phyloP scores from a whole-genome alignment of 2,797 vertebrate species.

The Emydoidea blandingii region DNA sequence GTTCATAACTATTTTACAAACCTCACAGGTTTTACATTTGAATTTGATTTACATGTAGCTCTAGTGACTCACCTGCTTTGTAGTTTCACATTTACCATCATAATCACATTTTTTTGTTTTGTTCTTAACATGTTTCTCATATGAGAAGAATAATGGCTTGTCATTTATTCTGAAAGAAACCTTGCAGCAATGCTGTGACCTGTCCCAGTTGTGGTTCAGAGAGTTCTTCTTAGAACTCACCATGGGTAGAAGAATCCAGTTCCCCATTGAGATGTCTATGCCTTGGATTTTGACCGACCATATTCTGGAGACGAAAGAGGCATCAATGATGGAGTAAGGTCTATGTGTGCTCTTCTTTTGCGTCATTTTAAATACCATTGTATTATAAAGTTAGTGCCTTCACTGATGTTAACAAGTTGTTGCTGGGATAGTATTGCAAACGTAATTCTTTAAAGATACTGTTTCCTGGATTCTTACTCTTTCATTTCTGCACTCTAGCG shows the following conservation, averaged over 20 bases:
- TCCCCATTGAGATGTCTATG: constrained; percentile 99
- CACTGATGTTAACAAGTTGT: background rate
- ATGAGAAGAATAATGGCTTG: constrained; percentile 29
- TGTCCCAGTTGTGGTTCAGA: constrained; percentile 98
- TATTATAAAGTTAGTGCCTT: background rate
- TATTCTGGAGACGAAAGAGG: constrained; percentile 96
- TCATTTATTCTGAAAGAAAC: constrained; percentile 86
- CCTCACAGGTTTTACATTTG: background rate
- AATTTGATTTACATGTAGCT: constrained; percentile 27
- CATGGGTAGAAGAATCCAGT: constrained; percentile 98
- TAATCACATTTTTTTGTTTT: constrained; percentile 23
- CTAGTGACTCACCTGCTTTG: constrained; percentile 39
- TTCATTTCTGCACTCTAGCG: background rate
- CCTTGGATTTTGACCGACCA: constrained; percentile 99
- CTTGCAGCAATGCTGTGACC: constrained; percentile 96
- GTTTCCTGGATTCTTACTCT: background rate
- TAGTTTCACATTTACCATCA: constrained; percentile 54
- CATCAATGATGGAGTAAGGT: constrained; percentile 98
- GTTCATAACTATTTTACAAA: constrained; percentile 22
- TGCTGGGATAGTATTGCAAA: background rate
- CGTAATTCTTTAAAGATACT: background rate
- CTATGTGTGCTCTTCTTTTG: background rate
- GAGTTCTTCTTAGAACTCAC: constrained; percentile 98
- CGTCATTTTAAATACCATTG: background rate
- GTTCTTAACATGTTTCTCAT: background rate